Percentiles rank a stretch among this genome's conserved stretches.
Evolutionary conservation across 2,797 vertebrate species (phyloP).

Genomic region (Caiman crocodilus): DNA sequence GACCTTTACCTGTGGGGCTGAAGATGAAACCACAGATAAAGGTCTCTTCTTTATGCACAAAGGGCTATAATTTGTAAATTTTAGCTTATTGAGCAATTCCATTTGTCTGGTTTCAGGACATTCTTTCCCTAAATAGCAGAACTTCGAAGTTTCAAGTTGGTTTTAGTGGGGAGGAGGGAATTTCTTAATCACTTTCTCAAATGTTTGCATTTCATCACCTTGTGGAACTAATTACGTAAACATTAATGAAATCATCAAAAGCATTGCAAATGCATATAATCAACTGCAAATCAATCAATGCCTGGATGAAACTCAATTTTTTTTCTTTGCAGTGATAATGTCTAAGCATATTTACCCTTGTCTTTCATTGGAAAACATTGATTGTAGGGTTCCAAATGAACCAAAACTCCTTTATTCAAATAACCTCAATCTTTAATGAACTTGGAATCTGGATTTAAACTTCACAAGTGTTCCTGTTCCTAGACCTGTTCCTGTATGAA

Average conservation of each 20-base stretch:
- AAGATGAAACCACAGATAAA: background rate
- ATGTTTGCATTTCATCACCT: background rate
- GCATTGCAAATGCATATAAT: background rate
- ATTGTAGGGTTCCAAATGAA: background rate
- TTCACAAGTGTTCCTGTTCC: background rate
- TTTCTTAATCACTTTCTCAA: background rate
- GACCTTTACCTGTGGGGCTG: background rate
- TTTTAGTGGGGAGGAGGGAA: no score
- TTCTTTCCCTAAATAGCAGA: background rate
- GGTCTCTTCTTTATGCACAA: background rate
- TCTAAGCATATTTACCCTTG: background rate
- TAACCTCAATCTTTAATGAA: background rate
- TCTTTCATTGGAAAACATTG: conserved; percentile 7
- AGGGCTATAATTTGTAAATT: background rate
- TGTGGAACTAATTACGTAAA: background rate
- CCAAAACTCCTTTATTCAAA: background rate
- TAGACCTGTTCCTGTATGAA: no score
- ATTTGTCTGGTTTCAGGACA: background rate
- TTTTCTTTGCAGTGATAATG: background rate
- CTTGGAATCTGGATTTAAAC: background rate
- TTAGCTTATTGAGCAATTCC: background rate
- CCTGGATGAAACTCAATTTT: background rate
- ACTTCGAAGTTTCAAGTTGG: background rate
- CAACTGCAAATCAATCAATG: background rate
- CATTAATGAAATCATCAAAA: background rate